Percentiles rank a stretch among this genome's conserved stretches.
Evolutionary conservation across 2,113 vertebrate species (phyloP).

Genomic region (Ornithorhynchus anatinus): DNA sequence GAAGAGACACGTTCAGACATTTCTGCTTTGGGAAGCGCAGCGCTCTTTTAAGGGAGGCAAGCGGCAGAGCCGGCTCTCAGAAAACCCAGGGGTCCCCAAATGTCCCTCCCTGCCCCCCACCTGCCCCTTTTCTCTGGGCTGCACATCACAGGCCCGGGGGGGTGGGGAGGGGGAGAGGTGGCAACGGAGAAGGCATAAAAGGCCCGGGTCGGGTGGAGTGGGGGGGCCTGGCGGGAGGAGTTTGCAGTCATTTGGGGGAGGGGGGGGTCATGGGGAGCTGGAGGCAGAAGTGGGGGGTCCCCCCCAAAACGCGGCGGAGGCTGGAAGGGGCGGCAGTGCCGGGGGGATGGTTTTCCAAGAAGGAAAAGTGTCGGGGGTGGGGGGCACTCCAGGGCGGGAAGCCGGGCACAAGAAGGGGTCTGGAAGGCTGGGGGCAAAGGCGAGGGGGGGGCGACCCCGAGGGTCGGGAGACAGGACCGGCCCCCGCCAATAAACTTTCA

Average conservation of each 20-base stretch:
- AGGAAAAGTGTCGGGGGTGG: background rate
- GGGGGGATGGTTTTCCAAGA: background rate
- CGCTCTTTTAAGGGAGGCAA: too few species aligned
- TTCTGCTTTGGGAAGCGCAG: background rate
- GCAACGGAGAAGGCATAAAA: too few species aligned
- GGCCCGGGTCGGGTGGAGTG: background rate
- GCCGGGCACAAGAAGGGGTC: too few species aligned
- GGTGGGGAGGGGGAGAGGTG: background rate
- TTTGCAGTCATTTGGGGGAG: background rate
- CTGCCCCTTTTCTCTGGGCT: background rate
- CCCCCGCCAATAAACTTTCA: background rate
- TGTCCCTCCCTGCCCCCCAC: background rate
- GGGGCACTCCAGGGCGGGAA: too few species aligned
- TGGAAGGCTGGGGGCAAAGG: too few species aligned
- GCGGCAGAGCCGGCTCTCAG: too few species aligned
- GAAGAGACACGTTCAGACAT: background rate
- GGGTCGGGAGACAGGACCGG: background rate
- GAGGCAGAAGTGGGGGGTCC: constrained; percentile 46
- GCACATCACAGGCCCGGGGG: constrained; percentile 12
- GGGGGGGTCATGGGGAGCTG: constrained; percentile 51
- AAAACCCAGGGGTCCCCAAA: too few species aligned
- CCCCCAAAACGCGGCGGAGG: background rate
- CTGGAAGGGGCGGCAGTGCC: constrained; percentile 11
- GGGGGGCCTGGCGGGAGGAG: background rate
- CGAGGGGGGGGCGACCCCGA: too few species aligned